Evolutionary conservation across 2,113 vertebrate species (phyloP).

Genomic region (Aplodontia rufa): DNA sequence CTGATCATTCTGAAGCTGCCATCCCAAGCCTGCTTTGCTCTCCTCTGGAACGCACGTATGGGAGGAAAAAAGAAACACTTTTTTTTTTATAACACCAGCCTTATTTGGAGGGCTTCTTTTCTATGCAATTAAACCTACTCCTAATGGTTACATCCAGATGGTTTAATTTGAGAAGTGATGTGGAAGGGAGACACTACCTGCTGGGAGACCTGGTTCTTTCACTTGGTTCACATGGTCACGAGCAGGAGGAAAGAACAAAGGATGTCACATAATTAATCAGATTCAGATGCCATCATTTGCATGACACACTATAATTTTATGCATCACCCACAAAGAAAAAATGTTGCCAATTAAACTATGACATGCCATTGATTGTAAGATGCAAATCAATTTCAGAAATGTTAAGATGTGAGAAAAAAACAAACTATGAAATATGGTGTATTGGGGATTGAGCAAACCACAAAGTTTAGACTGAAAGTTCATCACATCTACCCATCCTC

Average conservation of each 20-base stretch:
- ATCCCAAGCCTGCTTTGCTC: not conserved
- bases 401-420: not conserved
- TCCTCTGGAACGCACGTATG: not conserved
- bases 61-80: not conserved
- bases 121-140: not conserved
- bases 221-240: not conserved
- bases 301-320: constrained; percentile 20
- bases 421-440: not conserved
- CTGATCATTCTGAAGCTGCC: not conserved
- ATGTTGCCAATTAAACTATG: constrained; percentile 49
- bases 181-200: not conserved
- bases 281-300: not conserved
- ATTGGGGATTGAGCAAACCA: not conserved
- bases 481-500: not conserved
- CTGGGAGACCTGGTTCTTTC: not conserved
- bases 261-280: not conserved
- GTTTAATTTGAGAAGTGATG: not conserved
- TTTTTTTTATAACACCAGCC: not conserved
- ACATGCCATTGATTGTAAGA: constrained; percentile 29
- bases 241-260: not conserved
- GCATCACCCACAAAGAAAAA: constrained; percentile 46
- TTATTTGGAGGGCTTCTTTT: not conserved
- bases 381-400: constrained; percentile 60
- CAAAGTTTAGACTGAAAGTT: constrained; percentile 30
- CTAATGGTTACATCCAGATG: not conserved